Conservation (phyloP, 2,797 vertebrate species). For the Tapirus indicus region DNA sequence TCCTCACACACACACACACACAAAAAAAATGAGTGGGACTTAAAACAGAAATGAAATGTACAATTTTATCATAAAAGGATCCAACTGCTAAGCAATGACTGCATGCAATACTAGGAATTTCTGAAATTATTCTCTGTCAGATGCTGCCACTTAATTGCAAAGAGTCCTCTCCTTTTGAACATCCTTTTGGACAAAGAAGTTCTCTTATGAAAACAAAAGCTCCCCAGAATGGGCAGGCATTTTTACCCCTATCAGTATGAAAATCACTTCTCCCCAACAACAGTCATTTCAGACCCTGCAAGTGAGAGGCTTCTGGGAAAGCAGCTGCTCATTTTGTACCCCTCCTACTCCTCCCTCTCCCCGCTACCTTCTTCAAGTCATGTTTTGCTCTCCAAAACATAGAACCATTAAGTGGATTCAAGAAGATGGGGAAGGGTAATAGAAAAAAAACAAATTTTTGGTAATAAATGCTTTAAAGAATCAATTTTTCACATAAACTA, state of each 20-base stretch:
- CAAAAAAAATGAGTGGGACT: not conserved
- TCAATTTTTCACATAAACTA: not conserved
- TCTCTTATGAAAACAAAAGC: slow-evolving; percentile 22
- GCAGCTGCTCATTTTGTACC: not conserved
- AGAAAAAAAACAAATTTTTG: not conserved
- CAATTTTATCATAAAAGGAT: slow-evolving; percentile 39
- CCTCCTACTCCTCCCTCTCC: not conserved
- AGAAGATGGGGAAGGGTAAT: not conserved
- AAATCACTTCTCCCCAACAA: not conserved
- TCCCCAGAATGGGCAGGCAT: not conserved
- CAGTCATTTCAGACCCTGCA: not conserved
- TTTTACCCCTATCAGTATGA: not conserved
- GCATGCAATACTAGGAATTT: slow-evolving; percentile 2
- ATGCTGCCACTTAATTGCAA: slow-evolving; percentile 17
- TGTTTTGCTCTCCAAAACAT: not conserved
- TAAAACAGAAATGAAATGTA: slow-evolving; percentile 36
- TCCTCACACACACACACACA: too few relatives aligned
- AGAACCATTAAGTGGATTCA: not conserved
- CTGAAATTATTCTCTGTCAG: slow-evolving; percentile 53
- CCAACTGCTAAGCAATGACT: slow-evolving; percentile 24
- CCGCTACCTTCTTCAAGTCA: not conserved
- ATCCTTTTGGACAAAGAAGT: slow-evolving; percentile 20
- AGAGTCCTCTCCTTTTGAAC: not conserved
- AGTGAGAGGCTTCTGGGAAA: slow-evolving; percentile 1
- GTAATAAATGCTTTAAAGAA: slow-evolving; percentile 17